Base-by-base conservation (phyloP, 2,888 invertebrate genomes). In the Synergus umbraculus region DNA sequence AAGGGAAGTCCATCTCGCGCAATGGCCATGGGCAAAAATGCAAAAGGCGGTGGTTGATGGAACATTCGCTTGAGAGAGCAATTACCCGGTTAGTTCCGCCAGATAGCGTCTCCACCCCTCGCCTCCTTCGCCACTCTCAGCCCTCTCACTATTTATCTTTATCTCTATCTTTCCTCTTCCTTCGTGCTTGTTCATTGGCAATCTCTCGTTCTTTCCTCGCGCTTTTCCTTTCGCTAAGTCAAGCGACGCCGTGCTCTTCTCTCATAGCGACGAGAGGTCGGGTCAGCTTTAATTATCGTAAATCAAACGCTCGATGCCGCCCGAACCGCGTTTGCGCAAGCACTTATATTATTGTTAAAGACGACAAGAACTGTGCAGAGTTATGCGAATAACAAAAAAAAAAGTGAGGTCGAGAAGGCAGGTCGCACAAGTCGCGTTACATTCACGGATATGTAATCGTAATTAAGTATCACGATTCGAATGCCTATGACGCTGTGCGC, bases 261-360 rank as follows among this genome's bases (percentile, higher is more conserved):
- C 81, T 79, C 76, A 81, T 79, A 81, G 83, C 86, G 89, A 88
- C 88, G 87, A 90, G 88, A 90, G 90, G 90, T 90, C 90, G 87
- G 89, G 90, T 90, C 89, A 88, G 87, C 88, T 90, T 90, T 90
- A 90, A 90, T 90, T 90, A 90, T 90, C 90, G 88, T 90, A 90
- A 90, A 90, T 90, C 90, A 90, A 90, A 90, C 85, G 90, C 82
- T 85, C 83, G 82, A 85, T 83, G 78, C 54, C 54, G 54, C 54
- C 54, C 54, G 54, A 58, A 78, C 80, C 83, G 79, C 58, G 76
- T 81, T 86, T 86, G 85, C 82, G 84, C 85, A 83, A 86, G 84
- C 80, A 76, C 64, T 43, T 37, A 64, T 81, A 44, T 58, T 88
- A 87, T 88, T 88, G 88, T 89, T 87, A 87, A 86, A 88, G 87